These are phyloP conservation scores for Egretta garzetta DNA, from an alignment of 2,113 vertebrate genomes.

Conservation along the genomic window DNA sequence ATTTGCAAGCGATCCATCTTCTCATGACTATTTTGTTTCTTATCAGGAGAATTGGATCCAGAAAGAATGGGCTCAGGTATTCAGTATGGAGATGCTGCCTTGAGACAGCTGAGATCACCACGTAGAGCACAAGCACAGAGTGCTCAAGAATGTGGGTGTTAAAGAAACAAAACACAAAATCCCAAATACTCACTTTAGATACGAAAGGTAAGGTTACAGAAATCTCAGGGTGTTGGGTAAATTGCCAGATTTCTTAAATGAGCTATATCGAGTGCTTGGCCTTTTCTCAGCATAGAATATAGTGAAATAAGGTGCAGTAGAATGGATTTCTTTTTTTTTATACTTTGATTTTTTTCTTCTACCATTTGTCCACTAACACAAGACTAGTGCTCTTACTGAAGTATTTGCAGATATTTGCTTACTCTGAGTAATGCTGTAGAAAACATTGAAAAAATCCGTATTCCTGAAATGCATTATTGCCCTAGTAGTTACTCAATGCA, in stretches of 20 bases:
- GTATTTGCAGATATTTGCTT: neutral
- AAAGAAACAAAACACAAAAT: neutral
- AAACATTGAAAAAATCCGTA: neutral
- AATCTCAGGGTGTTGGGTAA: neutral
- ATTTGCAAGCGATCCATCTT: neutral
- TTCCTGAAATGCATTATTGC: neutral
- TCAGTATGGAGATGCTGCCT: constrained; percentile 82
- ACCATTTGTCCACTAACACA: neutral
- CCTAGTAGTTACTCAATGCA: neutral
- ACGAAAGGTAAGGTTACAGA: constrained; percentile 49
- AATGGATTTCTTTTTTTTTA: neutral
- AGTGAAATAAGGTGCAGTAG: neutral
- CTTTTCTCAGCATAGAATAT: neutral
- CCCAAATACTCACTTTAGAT: constrained; percentile 12
- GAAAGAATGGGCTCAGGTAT: constrained; percentile 84
- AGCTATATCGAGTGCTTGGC: neutral
- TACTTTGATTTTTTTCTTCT: neutral
- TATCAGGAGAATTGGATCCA: constrained; percentile 80
- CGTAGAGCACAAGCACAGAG: constrained; percentile 76
- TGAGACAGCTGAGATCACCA: constrained; percentile 80
- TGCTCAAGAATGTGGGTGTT: constrained; percentile 82
- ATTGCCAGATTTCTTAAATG: neutral
- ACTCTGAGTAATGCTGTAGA: neutral
- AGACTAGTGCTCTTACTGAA: neutral
- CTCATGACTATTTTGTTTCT: constrained; percentile 9